Evolutionary conservation across 2,113 vertebrate genomes (phyloP), one percentile per base, ranked within the genome.

Genomic region (Sinosuthora webbiana): DNA sequence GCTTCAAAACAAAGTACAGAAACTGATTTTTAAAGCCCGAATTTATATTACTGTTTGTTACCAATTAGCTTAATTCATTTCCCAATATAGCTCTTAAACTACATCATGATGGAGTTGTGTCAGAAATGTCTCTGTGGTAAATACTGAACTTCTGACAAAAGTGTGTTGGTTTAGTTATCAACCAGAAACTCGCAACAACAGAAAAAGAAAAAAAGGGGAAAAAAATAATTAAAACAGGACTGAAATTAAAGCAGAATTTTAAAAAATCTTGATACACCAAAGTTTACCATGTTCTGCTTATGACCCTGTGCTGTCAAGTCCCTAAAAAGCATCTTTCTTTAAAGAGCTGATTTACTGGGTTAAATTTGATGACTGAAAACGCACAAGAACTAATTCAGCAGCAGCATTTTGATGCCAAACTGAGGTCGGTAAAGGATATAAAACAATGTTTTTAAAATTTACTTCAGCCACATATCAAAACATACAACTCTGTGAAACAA

Each of bases 391-490:
- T 84, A 91, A 52, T 77, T 67, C 90, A 96, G 70, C 90, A 97
- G 86, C 96, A 97, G 70, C 53, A 92, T 49, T 95, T 70, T 74
- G 90, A 93, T 97, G 82, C 92, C 74, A 78, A 80, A 96, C 56
- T 91, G 94, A 97, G 47, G 53, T 96, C 90, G 42, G 9, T 59
- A 87, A 89, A 93, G 96, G 92, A 77, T 78, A 37, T 28, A 92
- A 89, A 97, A 81, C 87, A 91, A 90, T 73, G 69, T 7, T 95
- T 63, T 64, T 44, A 57, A 91, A 91, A 89, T 94, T 94, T 31
- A 92, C 31, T 87, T 90, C 77, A 90, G 96, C 87, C 87, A 98
- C 67, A 83, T 76, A 83, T 81, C 64, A 78, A 95, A 94, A 90
- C 64, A 21, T 77, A 69, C 37, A 79, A 91, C 63, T 96, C 94